Evolutionary conservation across 2,797 vertebrate species (phyloP).

Genomic region (Poecilia velifera): DNA sequence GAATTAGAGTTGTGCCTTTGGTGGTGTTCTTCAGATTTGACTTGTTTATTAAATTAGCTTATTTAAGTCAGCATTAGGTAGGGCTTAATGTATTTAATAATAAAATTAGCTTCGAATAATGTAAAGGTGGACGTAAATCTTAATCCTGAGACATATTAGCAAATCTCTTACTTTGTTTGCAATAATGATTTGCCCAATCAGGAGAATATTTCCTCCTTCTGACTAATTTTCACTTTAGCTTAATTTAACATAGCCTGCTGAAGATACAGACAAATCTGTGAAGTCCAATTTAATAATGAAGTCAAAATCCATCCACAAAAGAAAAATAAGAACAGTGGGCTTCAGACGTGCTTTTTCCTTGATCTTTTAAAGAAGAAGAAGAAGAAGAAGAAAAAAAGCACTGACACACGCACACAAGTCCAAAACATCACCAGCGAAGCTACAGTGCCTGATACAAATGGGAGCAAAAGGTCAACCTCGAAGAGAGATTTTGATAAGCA

Average conservation of each 20-base stretch:
- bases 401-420: not conserved
- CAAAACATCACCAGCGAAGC: slow-evolving; percentile 10
- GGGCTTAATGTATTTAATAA: not conserved
- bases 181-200: not conserved
- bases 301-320: not conserved
- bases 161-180: not conserved
- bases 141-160: not conserved
- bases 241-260: not conserved
- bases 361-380: not conserved
- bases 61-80: not conserved
- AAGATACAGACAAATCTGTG: not conserved
- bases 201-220: not conserved
- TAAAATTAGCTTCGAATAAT: not conserved
- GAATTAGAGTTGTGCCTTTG: too few relatives aligned
- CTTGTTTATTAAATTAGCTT: too few relatives aligned
- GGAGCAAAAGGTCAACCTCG: slow-evolving; percentile 23
- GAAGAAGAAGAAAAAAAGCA: not conserved
- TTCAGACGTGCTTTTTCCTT: not conserved
- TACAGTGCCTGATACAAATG: slow-evolving; percentile 17
- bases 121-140: not conserved
- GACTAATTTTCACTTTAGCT: not conserved
- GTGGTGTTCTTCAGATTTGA: too few relatives aligned
- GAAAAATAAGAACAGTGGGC: not conserved
- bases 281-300: not conserved
- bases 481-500: slow-evolving; percentile 62